phyloP scores from a whole-genome alignment of 1,140 invertebrate species.

The Streblospio benedicti region DNA sequence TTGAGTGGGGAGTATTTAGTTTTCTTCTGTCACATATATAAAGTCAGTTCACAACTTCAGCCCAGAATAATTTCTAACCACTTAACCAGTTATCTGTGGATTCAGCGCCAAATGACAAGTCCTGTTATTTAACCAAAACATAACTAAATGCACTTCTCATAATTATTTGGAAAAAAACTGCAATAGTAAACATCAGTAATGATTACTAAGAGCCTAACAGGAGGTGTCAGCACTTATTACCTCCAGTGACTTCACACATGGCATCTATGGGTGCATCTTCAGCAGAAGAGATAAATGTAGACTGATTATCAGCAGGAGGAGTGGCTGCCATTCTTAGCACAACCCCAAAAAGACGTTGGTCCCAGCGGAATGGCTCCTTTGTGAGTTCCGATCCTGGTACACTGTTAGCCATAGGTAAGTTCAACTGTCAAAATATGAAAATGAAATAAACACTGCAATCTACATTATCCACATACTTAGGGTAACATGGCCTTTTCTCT shows the following conservation, averaged over 20 bases:
- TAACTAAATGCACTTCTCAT: no score
- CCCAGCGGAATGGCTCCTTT: conserved; percentile 96
- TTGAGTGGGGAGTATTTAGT: no score
- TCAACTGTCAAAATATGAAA: conserved; percentile 66
- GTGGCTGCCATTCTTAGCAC: conserved; percentile 75
- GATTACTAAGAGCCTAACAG: no score
- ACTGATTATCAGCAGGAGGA: conserved; percentile 33
- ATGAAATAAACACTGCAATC: conserved; percentile 5
- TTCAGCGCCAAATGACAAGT: no score
- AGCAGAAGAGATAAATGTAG: conserved; percentile 53
- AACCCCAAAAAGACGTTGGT: conserved; percentile 91
- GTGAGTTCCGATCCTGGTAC: conserved; percentile 94
- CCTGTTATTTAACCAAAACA: no score
- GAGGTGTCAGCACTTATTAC: conserved; percentile 45
- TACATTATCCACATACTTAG: not conserved
- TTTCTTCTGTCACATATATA: no score
- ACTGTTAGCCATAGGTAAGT: conserved; percentile 81
- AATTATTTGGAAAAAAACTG: no score
- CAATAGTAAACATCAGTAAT: no score
- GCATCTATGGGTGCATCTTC: conserved; percentile 89
- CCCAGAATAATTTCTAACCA: no score
- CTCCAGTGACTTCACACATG: conserved; percentile 99
- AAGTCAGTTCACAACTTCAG: no score
- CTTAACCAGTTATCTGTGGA: no score
- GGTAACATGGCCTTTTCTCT: not conserved